Base-by-base conservation (phyloP, 2,113 vertebrate genomes). In the Marcusenius ussheri region DNA sequence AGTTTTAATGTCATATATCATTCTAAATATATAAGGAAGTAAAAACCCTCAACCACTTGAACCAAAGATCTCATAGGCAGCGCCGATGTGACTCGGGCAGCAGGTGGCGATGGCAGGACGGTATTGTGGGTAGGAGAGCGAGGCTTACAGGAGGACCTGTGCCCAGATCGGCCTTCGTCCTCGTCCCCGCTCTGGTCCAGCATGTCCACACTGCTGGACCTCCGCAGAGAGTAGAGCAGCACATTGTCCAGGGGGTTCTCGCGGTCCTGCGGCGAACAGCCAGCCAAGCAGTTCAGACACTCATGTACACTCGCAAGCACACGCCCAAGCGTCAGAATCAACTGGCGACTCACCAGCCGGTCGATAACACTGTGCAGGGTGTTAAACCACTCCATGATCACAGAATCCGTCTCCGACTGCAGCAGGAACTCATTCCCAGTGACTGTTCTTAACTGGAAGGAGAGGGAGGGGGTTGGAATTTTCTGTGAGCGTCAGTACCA, bases 341-440 rank as follows among this genome's bases (percentile, higher is more conserved):
- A 27, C 42, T 35, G 39, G 0, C 13, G 9, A 45, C 97, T 96
- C 88, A 98, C 98, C 96, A 98, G 96, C 50, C 95, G 95, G 27
- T 96, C 93, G 90, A 98, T 98, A 93, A 98, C 96, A 0, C 92
- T 95, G 92, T 95, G 93, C 93, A 98, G 94, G 93, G 97, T 96
- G 91, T 56, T 93, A 91, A 97, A 97, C 98, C 98, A 99, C 90
- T 97, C 97, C 89, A 91, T 95, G 91, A 97, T 96, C 91, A 97
- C 93, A 3, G 94, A 92, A 88, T 97, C 97, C 0, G 96, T 96
- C 89, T 98, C 98, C 0, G 97, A 97, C 92, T 99, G 98, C 92
- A 99, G 95, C 93, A 99, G 95, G 94, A 97, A 99, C 91, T 98
- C 97, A 1, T 99, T 98, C 5, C 98, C 98, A 0, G 97, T 97